These are phyloP conservation scores for Microctonus hyperodae DNA, from an alignment of 2,888 invertebrate genomes.

Conservation along the genomic window DNA sequence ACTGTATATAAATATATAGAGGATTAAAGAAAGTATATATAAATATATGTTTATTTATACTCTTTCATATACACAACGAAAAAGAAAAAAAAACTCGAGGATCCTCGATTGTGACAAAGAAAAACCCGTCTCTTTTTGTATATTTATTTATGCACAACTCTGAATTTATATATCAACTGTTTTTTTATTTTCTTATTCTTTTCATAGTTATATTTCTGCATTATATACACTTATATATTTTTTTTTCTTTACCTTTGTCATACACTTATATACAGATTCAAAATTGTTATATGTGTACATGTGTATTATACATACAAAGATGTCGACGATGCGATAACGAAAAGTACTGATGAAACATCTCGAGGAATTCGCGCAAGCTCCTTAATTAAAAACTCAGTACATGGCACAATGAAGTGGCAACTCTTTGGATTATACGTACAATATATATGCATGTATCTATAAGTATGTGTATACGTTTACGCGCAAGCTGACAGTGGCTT, in stretches of 20 bases:
- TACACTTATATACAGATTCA: neutral
- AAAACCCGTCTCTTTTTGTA: conserved; percentile 19
- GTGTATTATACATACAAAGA: neutral
- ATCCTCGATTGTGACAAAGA: conserved; percentile 46
- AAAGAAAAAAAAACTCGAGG: conserved; percentile 29
- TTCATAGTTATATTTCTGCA: conserved; percentile 28
- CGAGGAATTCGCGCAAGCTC: conserved; percentile 54
- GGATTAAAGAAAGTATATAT: conserved; percentile 12
- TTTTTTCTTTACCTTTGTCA: neutral
- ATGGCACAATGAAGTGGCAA: conserved; percentile 59
- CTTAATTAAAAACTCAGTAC: conserved; percentile 60
- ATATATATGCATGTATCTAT: neutral
- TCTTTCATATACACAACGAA: neutral
- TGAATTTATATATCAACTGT: neutral
- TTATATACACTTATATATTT: neutral
- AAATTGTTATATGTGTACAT: neutral
- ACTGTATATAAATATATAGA: neutral
- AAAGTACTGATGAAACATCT: conserved; percentile 39
- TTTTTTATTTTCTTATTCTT: conserved; percentile 26
- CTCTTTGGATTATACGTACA: conserved; percentile 48
- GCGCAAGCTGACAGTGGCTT: conserved; percentile 39
- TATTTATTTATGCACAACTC: conserved; percentile 20
- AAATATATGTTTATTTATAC: neutral
- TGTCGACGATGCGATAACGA: conserved; percentile 6
- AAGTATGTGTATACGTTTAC: neutral